Conservation (phyloP, 1,140 invertebrate genomes). For the Drosophila orosa region DNA sequence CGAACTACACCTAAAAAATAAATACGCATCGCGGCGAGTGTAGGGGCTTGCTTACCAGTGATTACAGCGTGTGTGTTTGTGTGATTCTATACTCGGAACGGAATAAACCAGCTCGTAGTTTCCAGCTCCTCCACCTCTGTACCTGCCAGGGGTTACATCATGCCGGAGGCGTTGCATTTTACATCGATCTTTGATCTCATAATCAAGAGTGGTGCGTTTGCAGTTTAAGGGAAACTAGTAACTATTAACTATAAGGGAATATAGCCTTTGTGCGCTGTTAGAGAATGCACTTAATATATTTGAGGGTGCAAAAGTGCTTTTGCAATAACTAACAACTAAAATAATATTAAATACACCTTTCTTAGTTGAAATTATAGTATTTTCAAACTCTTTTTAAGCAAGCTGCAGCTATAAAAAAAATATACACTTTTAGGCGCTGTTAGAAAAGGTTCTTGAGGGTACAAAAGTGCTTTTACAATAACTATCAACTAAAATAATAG, state of each 20-base stretch:
- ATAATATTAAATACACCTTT: neutral
- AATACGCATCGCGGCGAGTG: slow-evolving; percentile 24
- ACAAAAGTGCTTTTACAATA: neutral
- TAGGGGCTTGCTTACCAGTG: slow-evolving; percentile 38
- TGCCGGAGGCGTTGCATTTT: slow-evolving; percentile 68
- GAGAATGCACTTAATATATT: neutral
- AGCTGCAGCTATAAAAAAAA: neutral
- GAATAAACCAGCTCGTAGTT: slow-evolving; percentile 17
- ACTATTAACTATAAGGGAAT: neutral
- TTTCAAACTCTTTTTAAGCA: neutral
- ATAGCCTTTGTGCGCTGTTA: neutral
- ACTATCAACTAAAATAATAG: neutral
- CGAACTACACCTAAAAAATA: slow-evolving; percentile 18
- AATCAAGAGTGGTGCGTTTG: slow-evolving; percentile 64
- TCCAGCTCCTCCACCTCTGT: neutral
- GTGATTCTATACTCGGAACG: slow-evolving; percentile 40
- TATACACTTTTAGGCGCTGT: neutral
- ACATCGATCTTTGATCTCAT: slow-evolving; percentile 78
- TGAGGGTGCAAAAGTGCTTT: neutral
- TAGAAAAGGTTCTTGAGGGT: neutral
- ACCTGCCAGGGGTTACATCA: slow-evolving; percentile 32
- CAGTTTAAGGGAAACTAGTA: neutral
- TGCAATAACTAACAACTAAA: neutral
- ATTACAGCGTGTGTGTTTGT: slow-evolving; percentile 41
- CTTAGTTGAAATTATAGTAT: neutral